Base-by-base conservation (phyloP, 2,113 vertebrate species). In the Anhinga anhinga region DNA sequence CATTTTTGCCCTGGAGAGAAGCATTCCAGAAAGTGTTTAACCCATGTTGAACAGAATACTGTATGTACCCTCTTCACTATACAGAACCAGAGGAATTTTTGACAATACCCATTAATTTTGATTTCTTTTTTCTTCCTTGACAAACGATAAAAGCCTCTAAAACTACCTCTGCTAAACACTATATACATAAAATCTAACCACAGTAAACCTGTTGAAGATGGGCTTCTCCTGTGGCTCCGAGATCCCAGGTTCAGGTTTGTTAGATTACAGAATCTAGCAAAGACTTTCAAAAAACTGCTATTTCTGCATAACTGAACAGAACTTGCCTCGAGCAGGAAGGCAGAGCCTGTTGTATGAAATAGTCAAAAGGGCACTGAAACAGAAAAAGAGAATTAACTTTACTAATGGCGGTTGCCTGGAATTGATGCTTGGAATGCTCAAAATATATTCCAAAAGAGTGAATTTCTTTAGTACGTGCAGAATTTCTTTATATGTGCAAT, bases 31-130 rank as follows among this genome's bases (percentile, higher is more conserved):
- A 32, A 12, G 2, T 1, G 0, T 6, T 74, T 59, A 85, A 38
- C 36, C 38, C 23, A 7, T 27, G 4, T 5, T 0, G 3, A 20
- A 67, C 26, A 36, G 49, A 80, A 62, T 20, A 10, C 15, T 40
- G 18, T 13, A 4, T 2, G 1, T 3, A 70, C 27, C 26, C 30
- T 38, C 36, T 29, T 29, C 27, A 8, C 36, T 36, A 9, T 1
- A 45, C 21, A 71, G 3, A 89, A 34, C 30, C 62, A 32, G 11
- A 55, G 22, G 62, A 5, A 10, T 29, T 71, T 45, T 44, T 74
- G 73, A 67, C 42, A 91, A 12, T 3, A 26, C 3, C 50, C 32
- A 29, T 77, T 61, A 61, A 63, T 55, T 69, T 34, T 25, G 36
- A 6, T 6, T 15, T 61, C 38, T 40, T 23, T 38, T 36, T 53